Conservation (phyloP, 1,140 invertebrate genomes). For the Drosophila auraria region DNA sequence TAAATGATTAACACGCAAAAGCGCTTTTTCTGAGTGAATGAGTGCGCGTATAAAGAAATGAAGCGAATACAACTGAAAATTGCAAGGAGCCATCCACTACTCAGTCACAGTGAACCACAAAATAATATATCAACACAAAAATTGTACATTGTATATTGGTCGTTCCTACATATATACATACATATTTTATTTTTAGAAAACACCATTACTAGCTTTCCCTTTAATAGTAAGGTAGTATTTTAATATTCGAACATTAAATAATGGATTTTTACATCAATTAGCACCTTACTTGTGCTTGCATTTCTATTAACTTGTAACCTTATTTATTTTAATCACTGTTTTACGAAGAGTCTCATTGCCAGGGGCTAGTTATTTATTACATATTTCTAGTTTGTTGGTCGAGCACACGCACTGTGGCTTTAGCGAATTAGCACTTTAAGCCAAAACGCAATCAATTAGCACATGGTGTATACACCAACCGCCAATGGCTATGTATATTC, state of each 20-base stretch:
- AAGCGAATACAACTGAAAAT: not conserved
- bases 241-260: no score
- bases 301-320: not conserved
- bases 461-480: constrained; percentile 37
- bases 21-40: not conserved
- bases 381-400: constrained; percentile 7
- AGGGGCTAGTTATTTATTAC: constrained; percentile 3
- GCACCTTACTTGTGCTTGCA: not conserved
- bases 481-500: constrained; percentile 7
- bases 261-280: no score
- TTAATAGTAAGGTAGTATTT: no score
- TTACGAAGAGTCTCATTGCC: constrained; percentile 8
- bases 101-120: not conserved
- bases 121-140: no score
- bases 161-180: no score
- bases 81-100: constrained; percentile 1
- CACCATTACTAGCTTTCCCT: no score
- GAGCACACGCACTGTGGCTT: constrained; percentile 31
- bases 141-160: no score
- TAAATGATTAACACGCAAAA: constrained; percentile 20
- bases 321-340: not conserved
- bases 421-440: constrained; percentile 26
- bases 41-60: not conserved
- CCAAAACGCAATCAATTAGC: constrained; percentile 45
- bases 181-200: no score